Base-by-base conservation (phyloP, 2,888 invertebrate species). In the Acronicta leporina region DNA sequence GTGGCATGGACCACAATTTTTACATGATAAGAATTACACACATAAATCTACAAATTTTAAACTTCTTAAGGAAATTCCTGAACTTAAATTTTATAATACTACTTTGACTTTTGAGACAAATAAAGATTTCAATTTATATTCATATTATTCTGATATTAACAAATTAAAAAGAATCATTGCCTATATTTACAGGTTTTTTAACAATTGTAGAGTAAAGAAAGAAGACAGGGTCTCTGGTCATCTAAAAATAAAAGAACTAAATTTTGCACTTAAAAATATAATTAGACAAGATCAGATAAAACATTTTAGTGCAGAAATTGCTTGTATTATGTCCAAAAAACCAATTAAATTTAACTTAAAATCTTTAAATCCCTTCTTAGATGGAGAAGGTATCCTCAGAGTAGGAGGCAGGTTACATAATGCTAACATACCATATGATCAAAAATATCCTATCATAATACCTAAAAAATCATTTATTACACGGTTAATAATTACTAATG, bases 241-340 rank as follows among this genome's bases (percentile, higher is more conserved):
- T n/a, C n/a, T 40, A 40, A 13, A 13, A n/a, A 7, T 40, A 40
- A 40, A 40, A 7, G 40, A 40, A 40, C n/a, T n/a, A 7, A 14
- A n/a, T 13, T 6, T n/a, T n/a, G 13, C 40, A n/a, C 13, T 40
- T 13, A 13, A 40, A 40, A n/a, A 7, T 40, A n/a, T 40, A 40
- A 40, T 40, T 7, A 40, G n/a, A 40, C 7, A n/a, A n/a, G 40
- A n/a, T n/a, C 40, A 40, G n/a, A 13, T n/a, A n/a, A 7, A n/a
- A 7, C n/a, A 40, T 40, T 40, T 13, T 40, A n/a, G 7, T n/a
- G 46, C 16, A 16, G 16, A 47, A 47, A 13, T 33, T 7, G 14
- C 11, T 15, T 47, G 33, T 47, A 47, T 47, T 14, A 33, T 30
- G 15, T 30, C 15, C 15, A 47, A 47, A 9, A 47, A 47, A 33